Evolutionary conservation across 1,140 invertebrate genomes (phyloP).

Genomic region (Formica exsecta): DNA sequence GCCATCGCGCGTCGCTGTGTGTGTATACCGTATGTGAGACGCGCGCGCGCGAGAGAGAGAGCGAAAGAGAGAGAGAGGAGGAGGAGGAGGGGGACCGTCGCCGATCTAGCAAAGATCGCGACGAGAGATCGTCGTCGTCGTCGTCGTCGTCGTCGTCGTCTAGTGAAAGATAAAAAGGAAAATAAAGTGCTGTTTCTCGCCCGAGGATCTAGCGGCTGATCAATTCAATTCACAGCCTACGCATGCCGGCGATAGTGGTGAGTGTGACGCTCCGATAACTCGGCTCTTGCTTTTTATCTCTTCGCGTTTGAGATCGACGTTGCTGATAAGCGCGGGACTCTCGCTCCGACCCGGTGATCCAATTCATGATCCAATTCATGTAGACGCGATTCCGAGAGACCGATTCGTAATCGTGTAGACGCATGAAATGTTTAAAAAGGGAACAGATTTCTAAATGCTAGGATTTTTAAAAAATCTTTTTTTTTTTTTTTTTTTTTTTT

Average conservation of each 20-base stretch:
- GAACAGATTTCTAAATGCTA: background rate
- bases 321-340: slow-evolving; percentile 38
- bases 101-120: background rate
- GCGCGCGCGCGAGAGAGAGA: background rate
- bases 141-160: slow-evolving; percentile 14
- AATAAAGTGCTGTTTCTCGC: background rate
- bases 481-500: background rate
- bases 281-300: slow-evolving; percentile 24
- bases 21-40: slow-evolving; percentile 39
- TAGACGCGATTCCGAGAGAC: slow-evolving; percentile 21
- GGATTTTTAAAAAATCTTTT: background rate
- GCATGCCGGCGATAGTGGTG: slow-evolving; percentile 82
- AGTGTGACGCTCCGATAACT: slow-evolving; percentile 65
- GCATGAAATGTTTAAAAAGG: background rate
- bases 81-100: background rate
- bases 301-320: slow-evolving; percentile 55
- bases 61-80: background rate
- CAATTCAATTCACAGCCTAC: slow-evolving; percentile 73
- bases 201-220: slow-evolving; percentile 56
- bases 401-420: background rate
- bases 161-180: slow-evolving; percentile 5
- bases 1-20: slow-evolving; percentile 15
- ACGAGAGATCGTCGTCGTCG: slow-evolving; percentile 15
- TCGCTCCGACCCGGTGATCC: background rate
- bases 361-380: slow-evolving; percentile 29